These are phyloP conservation scores for Drosophila eohydei DNA, from an alignment of 2,888 invertebrate species.

Conservation along the genomic window DNA sequence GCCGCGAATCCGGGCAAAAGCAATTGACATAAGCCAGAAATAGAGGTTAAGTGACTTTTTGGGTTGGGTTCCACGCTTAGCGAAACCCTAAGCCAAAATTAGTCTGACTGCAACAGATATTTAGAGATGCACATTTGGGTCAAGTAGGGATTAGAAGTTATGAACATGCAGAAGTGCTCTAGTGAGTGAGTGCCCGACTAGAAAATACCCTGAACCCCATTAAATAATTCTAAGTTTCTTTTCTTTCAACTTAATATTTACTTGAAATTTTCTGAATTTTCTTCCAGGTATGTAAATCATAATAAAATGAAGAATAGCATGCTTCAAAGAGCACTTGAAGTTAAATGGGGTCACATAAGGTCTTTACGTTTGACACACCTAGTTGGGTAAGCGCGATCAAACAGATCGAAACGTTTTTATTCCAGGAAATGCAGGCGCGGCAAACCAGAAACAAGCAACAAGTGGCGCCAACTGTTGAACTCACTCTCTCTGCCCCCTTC, in stretches of 20 bases:
- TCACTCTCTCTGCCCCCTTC: conserved; percentile 9
- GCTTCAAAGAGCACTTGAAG: conserved; percentile 6
- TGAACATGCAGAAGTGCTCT: background rate
- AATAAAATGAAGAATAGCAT: conserved; percentile 9
- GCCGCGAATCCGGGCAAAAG: conserved; percentile 17
- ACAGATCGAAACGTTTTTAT: conserved; percentile 19
- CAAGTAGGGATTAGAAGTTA: background rate
- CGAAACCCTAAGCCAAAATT: background rate
- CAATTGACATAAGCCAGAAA: conserved; percentile 37
- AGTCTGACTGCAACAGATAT: background rate
- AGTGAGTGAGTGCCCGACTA: background rate
- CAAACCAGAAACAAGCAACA: conserved; percentile 23
- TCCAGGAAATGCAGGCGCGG: conserved; percentile 46
- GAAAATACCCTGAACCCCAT: background rate
- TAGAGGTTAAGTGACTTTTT: conserved; percentile 54
- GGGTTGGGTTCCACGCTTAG: conserved; percentile 18
- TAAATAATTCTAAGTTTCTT: background rate
- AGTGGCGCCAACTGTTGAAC: conserved; percentile 51
- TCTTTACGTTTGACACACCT: conserved; percentile 39
- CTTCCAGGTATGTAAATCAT: conserved; percentile 53
- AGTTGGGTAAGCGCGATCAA: conserved; percentile 14
- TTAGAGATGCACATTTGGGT: background rate
- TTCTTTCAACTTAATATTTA: background rate
- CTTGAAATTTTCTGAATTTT: conserved; percentile 1
- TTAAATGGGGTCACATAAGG: conserved; percentile 17